Evolutionary conservation across 2,888 invertebrate genomes (phyloP).

Genomic region (Nasonia oneida): DNA sequence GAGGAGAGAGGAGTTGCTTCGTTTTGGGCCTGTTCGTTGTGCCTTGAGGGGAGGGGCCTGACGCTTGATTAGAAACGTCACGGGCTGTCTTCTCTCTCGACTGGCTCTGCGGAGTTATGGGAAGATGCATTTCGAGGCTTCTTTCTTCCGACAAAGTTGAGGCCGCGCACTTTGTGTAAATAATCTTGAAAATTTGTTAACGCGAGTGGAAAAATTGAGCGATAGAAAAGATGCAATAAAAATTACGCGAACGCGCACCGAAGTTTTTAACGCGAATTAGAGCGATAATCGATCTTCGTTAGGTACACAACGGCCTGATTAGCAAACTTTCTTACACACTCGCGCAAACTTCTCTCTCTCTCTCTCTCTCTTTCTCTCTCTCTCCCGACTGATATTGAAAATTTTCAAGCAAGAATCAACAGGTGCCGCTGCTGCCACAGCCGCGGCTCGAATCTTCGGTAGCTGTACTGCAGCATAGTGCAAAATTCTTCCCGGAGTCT

Average conservation of each 20-base stretch:
- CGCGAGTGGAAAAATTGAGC: no score
- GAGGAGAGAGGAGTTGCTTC: background rate
- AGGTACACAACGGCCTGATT: background rate
- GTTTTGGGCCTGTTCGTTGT: conserved; percentile 14
- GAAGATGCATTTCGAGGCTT: background rate
- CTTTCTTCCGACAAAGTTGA: background rate
- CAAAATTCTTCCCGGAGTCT: background rate
- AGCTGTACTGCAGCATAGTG: background rate
- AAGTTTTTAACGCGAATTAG: conserved; percentile 6
- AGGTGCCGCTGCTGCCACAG: background rate
- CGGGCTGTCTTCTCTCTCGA: conserved; percentile 21
- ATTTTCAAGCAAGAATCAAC: conserved; percentile 6
- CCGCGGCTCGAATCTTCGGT: background rate
- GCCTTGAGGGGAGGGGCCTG: conserved; percentile 30
- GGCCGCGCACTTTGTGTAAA: background rate
- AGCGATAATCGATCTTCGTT: conserved; percentile 13
- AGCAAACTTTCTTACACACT: conserved; percentile 7
- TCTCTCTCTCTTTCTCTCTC: background rate
- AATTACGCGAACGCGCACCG: background rate
- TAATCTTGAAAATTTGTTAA: background rate
- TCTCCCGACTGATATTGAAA: background rate
- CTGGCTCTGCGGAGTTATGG: background rate
- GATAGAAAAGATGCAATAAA: background rate
- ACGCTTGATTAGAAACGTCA: conserved; percentile 55
- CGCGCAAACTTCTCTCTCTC: background rate